Evolutionary conservation across 92 coral and sea anemone genomes (phyloP), one percentile per base, ranked within the genome.

Genomic region (Phenganax marumi): DNA sequence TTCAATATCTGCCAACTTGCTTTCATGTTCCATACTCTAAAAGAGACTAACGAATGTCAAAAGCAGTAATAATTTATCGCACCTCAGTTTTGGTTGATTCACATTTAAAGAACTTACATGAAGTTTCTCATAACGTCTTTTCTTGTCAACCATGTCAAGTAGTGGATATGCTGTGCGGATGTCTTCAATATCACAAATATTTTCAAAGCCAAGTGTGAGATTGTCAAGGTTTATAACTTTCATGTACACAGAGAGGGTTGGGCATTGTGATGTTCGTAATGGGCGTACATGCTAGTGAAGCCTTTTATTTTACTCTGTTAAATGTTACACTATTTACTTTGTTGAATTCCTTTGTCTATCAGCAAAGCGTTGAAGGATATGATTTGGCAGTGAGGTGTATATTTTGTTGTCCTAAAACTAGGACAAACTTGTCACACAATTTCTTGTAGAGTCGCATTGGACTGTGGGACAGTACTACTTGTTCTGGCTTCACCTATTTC

Each of bases 381-480:
- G 84, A 80, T 52, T 74, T 73, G 17, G 88, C 82, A 49, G 89
- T 88, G 63, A 84, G 90, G 46, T 84, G 83, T 10, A 84, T 79
- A 46, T 84, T 84, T 50, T 81, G 86, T 65, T 91, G 93, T 8
- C 91, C 93, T 12, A 89, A 84, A 13, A 87, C 80, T 57, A 91
- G 80, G 14, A 91, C 88, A 72, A 86, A 89, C 39, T 88, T 88
- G 68, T 86, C 87, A 68, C 83, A 88, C 14, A 91, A 77, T 84
- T 82, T 82, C 52, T 85, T 54, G 84, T 74, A 81, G 88, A 88
- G 82, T 52, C 87, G 87, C 26, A 91, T 61, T 39, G 93, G 93
- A 43, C 90, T 91, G 61, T 91, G 93, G 6, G 93, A 91, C 46
- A 91, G 74, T 17, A 91, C 85, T 84, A 91, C 85, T 78, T 91